Evolutionary conservation across 2,888 invertebrate species (phyloP), one percentile per base, ranked within the genome.

Genomic region (Cheilosia grossa): DNA sequence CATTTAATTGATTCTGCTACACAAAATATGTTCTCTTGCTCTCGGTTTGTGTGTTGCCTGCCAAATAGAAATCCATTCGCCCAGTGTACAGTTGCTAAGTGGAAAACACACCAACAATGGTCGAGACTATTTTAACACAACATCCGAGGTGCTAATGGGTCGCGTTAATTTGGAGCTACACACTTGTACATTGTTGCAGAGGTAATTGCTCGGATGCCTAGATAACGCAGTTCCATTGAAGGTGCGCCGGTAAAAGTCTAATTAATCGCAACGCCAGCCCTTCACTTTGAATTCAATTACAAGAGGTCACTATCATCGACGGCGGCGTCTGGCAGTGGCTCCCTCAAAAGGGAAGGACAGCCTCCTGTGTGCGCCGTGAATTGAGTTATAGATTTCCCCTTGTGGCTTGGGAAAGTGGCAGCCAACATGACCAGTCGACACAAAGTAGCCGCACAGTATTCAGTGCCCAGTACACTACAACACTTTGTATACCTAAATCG

Each of bases 1-100:
- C 82, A 66, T 75, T 82, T 75, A 75, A 82, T 82, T 77, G 77
- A 66, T 51, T 75, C 64, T 37, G 53, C 42, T 37, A 64, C 24
- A 75, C 64, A 54, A 64, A 56, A 70, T 27, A 37, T 30, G 67
- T 44, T 67, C 44, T 53, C 42, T 33, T 17, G 49, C 19, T 33
- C 21, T n/a, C 49, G 2, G 19, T 44, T 30, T 30, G 30, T 30
- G 7, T 40, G 37, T 4, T 37, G 19, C 21, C 51, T 51, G 19
- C 64, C 17, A 64, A 74, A 74, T 56, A 56, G 54, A 74, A 64
- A 64, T 64, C 37, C 64, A 15, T 74, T 64, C 56, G 63, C 54
- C 37, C 37, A 37, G 27, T 6, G 33, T 13, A 37, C 37, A 42
- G 30, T 21, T 56, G 27, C 61, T 44, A 54, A 42, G 51, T 51